Percentiles rank a stretch among this genome's conserved stretches.
Evolutionary conservation across 2,888 invertebrate genomes (phyloP).

Genomic region (Vannuccia rotundouncinata): DNA sequence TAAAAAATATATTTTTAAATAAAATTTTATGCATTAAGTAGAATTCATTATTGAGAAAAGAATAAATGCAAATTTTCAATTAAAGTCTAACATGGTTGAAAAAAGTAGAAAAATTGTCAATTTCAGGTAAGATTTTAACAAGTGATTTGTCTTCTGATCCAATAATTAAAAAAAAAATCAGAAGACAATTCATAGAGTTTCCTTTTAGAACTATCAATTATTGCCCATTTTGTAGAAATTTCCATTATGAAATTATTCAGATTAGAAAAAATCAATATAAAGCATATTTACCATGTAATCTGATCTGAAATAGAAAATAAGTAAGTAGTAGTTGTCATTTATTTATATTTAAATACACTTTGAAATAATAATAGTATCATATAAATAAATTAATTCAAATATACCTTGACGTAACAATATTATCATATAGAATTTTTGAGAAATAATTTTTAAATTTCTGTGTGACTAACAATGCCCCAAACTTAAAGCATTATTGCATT

Average conservation of each 20-base stretch:
- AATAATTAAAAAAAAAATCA: background rate
- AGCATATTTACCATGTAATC: background rate
- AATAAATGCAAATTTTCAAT: no score
- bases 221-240: background rate
- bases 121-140: background rate
- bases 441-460: no score
- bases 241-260: background rate
- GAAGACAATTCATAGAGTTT: background rate
- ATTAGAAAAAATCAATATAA: background rate
- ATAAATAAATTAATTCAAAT: background rate
- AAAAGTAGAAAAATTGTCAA: no score
- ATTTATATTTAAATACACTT: background rate
- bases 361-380: background rate
- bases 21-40: no score
- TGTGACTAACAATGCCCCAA: no score
- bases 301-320: background rate
- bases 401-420: no score
- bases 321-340: background rate
- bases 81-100: no score
- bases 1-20: no score
- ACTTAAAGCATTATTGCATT: no score
- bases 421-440: no score
- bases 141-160: background rate
- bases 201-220: background rate
- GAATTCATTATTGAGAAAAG: no score